Percentiles rank a stretch among this genome's conserved stretches.
phyloP scores from a whole-genome alignment of 2,113 vertebrate genomes.

The Muntiacus muntjak region DNA sequence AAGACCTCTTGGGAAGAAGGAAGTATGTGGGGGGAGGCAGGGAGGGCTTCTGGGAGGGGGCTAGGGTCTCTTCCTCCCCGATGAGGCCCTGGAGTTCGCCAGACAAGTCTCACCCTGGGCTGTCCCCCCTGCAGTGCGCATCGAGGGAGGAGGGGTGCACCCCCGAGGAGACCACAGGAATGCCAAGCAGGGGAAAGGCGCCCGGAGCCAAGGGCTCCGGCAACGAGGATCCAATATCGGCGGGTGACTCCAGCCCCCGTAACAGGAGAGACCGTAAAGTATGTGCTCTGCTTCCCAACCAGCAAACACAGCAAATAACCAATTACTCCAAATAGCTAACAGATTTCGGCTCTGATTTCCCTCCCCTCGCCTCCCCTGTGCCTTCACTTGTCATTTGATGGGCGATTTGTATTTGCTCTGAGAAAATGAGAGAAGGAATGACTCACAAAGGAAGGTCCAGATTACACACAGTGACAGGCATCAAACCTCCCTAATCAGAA shows the following conservation, averaged over 20 bases:
- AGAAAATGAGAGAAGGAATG: constrained; percentile 70
- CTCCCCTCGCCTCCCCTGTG: constrained; percentile 45
- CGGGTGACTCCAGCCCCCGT: constrained; percentile 72
- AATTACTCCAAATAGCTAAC: constrained; percentile 81
- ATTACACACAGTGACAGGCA: constrained; percentile 56
- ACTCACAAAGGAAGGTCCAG: constrained; percentile 67
- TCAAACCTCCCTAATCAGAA: constrained; percentile 53
- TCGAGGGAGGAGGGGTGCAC: constrained; percentile 55
- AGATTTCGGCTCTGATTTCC: constrained; percentile 69
- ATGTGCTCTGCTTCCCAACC: constrained; percentile 70
- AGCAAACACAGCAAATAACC: constrained; percentile 81
- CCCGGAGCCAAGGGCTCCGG: constrained; percentile 50
- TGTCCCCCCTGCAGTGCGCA: constrained; percentile 70
- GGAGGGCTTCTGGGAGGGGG: neutral
- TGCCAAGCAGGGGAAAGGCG: constrained; percentile 72
- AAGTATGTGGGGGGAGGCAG: neutral
- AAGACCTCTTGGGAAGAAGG: neutral
- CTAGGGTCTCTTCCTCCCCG: constrained; percentile 31
- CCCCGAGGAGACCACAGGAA: constrained; percentile 71
- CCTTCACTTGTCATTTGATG: constrained; percentile 73
- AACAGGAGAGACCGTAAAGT: constrained; percentile 78
- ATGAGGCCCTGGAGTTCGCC: constrained; percentile 61
- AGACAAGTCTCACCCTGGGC: constrained; percentile 70
- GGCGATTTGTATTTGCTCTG: constrained; percentile 70
- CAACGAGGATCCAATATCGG: constrained; percentile 70